These are phyloP conservation scores for Bolinopsis microptera DNA, from an alignment of 37 sponge, comb jelly and placozoan species.

Conservation along the genomic window DNA sequence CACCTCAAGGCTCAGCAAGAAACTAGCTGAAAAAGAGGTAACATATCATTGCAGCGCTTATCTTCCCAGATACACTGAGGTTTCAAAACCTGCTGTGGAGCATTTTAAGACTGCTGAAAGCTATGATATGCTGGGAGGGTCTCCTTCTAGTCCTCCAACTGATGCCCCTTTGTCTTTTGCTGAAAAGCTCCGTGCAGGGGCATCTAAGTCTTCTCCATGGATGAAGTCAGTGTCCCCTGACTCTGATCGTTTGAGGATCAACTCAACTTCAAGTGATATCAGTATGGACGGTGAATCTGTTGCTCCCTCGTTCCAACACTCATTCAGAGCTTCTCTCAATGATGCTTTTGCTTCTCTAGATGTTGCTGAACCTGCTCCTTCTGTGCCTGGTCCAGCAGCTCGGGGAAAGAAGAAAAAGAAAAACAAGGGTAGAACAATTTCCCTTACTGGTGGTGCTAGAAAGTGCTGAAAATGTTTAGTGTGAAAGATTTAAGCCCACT, in stretches of 20 bases:
- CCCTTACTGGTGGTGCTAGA: constrained; percentile 46
- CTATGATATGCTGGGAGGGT: background rate
- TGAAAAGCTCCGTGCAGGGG: constrained; percentile 53
- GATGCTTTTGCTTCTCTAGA: constrained; percentile 59
- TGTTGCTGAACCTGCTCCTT: background rate
- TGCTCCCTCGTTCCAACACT: constrained; percentile 30
- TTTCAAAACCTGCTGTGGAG: background rate
- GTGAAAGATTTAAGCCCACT: background rate
- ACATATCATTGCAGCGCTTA: constrained; percentile 31
- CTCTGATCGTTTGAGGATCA: background rate
- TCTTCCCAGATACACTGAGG: constrained; percentile 14
- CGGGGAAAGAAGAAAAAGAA: constrained; percentile 43
- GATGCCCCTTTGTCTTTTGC: constrained; percentile 37
- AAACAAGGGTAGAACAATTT: constrained; percentile 53
- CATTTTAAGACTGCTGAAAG: constrained; percentile 44
- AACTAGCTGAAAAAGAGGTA: constrained; percentile 64
- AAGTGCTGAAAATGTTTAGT: background rate
- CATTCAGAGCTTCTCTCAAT: constrained; percentile 28
- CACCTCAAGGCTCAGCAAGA: background rate
- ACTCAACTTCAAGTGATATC: constrained; percentile 32
- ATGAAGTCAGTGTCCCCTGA: background rate
- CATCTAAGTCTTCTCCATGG: background rate
- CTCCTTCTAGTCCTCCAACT: background rate
- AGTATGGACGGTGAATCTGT: background rate
- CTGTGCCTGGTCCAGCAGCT: background rate